Conservation (phyloP, 2,113 vertebrate species). For the Aleadryas rufinucha region DNA sequence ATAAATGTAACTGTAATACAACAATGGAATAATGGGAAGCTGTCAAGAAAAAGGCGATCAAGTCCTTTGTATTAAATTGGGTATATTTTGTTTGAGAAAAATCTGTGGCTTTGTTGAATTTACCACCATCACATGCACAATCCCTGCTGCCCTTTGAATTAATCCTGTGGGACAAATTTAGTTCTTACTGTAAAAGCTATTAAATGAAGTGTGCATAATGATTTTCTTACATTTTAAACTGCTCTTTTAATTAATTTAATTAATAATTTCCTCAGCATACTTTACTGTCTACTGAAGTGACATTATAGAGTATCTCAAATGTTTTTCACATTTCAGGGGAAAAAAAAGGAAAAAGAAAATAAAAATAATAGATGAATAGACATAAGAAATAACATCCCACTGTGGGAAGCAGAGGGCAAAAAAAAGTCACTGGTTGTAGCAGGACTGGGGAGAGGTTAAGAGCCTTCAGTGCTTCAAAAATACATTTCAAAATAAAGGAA, state of each 20-base stretch:
- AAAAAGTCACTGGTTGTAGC: background rate
- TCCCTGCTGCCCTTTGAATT: background rate
- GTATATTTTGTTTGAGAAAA: background rate
- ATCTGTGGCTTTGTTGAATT: background rate
- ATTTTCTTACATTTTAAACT: background rate
- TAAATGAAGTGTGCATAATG: background rate
- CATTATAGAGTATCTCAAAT: background rate
- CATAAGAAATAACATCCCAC: background rate
- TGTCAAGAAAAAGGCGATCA: background rate
- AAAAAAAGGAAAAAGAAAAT: accelerated
- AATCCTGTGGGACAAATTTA: background rate
- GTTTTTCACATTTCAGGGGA: background rate
- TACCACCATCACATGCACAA: background rate
- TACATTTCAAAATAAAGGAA: background rate
- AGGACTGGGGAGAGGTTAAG: background rate
- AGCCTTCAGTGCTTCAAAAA: background rate
- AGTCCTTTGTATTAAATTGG: background rate
- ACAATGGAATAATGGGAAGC: background rate
- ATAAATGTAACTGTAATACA: background rate
- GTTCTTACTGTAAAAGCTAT: background rate
- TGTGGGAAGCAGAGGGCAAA: background rate
- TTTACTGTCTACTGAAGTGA: background rate
- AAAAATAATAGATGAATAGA: background rate
- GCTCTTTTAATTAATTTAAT: slow-evolving; percentile 18
- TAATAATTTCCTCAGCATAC: background rate